A percentile compares a stretch with the other conserved stretches of the same genome.
Conservation (phyloP, 2,797 vertebrate species). For the Onychomys arenicola region DNA sequence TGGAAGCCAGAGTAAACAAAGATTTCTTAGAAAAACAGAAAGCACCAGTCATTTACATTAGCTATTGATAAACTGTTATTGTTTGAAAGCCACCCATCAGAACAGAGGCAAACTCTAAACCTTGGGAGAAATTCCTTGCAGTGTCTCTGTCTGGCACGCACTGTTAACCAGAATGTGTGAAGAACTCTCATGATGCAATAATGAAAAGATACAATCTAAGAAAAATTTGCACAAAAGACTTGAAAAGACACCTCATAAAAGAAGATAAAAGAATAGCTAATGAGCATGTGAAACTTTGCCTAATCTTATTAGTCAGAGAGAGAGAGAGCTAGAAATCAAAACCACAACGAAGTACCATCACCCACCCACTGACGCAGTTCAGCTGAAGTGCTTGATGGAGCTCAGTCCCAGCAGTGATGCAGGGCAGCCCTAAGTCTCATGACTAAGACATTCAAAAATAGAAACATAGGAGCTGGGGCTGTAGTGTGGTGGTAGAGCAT, state of each 20-base stretch:
- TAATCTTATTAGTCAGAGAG: constrained; percentile 71
- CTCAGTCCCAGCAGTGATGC: background rate
- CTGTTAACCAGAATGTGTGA: constrained; percentile 17
- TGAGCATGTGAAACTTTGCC: constrained; percentile 61
- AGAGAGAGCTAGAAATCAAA: constrained; percentile 75
- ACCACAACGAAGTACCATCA: constrained; percentile 66
- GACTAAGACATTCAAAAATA: background rate
- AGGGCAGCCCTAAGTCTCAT: background rate
- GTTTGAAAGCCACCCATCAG: background rate
- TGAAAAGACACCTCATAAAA: constrained; percentile 68
- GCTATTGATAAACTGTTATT: background rate
- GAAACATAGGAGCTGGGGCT: background rate
- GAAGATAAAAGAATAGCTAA: constrained; percentile 68
- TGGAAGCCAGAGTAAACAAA: background rate
- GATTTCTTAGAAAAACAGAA: constrained; percentile 44
- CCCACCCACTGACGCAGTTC: constrained; percentile 51
- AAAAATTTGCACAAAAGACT: constrained; percentile 47
- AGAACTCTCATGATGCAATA: background rate
- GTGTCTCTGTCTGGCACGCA: background rate
- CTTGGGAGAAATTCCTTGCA: background rate
- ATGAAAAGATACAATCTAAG: constrained; percentile 1
- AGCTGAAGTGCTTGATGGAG: background rate
- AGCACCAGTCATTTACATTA: background rate
- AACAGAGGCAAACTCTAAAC: background rate
- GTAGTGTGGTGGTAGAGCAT: background rate